These are phyloP conservation scores for Ormyrus nitidulus DNA, from an alignment of 2,888 invertebrate genomes.

Conservation along the genomic window DNA sequence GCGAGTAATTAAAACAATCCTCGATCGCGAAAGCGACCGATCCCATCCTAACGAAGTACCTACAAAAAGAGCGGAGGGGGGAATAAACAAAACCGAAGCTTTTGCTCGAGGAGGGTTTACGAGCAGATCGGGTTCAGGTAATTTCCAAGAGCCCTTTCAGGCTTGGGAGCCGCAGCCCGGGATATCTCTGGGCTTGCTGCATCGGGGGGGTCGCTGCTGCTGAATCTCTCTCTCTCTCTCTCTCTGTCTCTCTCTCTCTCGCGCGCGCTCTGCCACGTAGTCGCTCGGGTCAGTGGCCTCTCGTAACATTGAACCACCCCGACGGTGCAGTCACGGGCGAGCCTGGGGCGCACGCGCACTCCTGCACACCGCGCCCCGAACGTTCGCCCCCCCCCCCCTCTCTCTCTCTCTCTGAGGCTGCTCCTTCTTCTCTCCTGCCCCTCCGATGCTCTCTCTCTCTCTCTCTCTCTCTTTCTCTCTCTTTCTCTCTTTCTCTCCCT, in stretches of 20 bases:
- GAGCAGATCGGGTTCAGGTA: conserved; percentile 64
- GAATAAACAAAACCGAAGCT: background rate
- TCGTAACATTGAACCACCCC: conserved; percentile 75
- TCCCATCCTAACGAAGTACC: background rate
- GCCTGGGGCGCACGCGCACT: conserved; percentile 67
- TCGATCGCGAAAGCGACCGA: no score
- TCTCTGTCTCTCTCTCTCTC: background rate
- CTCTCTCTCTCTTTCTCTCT: no score
- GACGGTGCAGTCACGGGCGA: conserved; percentile 73
- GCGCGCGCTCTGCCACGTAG: conserved; percentile 66
- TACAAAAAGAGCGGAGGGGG: background rate
- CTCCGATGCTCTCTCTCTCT: no score
- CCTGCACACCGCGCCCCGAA: conserved; percentile 38
- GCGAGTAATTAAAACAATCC: no score
- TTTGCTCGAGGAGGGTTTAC: conserved; percentile 41
- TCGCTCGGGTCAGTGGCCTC: conserved; percentile 74
- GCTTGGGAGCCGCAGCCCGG: conserved; percentile 35
- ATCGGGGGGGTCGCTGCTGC: conserved; percentile 57
- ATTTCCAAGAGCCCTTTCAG: conserved; percentile 68
- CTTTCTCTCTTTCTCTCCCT: no score
- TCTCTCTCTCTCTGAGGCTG: background rate
- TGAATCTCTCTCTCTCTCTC: conserved; percentile 45
- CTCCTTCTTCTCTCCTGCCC: background rate
- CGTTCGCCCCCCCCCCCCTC: background rate
- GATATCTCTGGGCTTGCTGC: conserved; percentile 58